These are phyloP conservation scores for Rattus rattus DNA, from an alignment of 2,113 vertebrate genomes.

Conservation along the genomic window DNA sequence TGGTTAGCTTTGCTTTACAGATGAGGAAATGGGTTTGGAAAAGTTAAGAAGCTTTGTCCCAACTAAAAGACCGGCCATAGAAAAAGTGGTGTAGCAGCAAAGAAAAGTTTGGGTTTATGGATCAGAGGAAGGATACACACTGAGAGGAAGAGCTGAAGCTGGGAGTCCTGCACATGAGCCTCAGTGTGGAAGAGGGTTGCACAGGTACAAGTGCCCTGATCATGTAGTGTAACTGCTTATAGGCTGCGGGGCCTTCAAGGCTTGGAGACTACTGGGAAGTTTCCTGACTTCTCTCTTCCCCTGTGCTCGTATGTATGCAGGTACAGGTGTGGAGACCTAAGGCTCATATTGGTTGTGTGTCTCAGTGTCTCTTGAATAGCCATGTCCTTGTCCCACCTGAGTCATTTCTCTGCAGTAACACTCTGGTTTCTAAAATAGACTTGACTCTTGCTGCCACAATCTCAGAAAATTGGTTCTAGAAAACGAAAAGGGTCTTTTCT, in stretches of 20 bases:
- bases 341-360: background rate
- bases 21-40: background rate
- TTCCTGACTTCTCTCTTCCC: too few relatives aligned
- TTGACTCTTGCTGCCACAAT: background rate
- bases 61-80: background rate
- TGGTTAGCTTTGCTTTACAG: background rate
- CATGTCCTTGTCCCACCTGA: background rate
- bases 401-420: background rate
- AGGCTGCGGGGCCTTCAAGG: background rate
- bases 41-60: background rate
- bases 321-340: background rate
- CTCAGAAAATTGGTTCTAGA: background rate
- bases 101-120: background rate
- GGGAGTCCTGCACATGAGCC: background rate
- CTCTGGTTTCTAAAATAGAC: constrained; percentile 14
- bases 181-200: background rate
- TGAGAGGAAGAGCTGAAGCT: background rate
- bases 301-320: background rate
- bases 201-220: background rate
- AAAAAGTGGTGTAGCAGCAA: background rate
- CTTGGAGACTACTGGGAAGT: background rate
- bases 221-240: too few relatives aligned
- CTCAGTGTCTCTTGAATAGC: background rate
- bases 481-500: background rate
- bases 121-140: background rate